These are phyloP conservation scores for Spea bombifrons DNA, from an alignment of 2,113 vertebrate species.

Conservation along the genomic window DNA sequence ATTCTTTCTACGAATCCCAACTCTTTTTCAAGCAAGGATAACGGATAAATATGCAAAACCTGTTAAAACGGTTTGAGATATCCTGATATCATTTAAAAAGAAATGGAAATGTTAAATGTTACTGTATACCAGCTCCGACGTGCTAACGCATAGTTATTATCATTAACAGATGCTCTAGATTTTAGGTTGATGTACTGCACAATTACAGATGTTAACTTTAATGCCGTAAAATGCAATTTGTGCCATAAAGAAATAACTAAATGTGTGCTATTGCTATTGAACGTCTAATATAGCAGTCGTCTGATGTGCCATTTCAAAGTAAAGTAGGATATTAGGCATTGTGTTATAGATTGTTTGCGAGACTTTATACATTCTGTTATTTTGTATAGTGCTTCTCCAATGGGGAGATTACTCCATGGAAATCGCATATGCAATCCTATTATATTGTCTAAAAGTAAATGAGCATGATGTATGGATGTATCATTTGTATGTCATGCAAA, in stretches of 20 bases:
- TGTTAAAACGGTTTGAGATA: no score
- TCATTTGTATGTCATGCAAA: not conserved
- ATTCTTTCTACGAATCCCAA: no score
- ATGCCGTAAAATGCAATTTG: not conserved
- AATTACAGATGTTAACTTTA: not conserved
- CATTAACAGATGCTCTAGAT: not conserved
- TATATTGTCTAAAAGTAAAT: not conserved
- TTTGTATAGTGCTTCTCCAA: not conserved
- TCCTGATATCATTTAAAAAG: no score
- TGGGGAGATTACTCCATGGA: slow-evolving; percentile 1
- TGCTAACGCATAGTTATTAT: no score
- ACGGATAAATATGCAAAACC: no score
- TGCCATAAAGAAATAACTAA: slow-evolving; percentile 5
- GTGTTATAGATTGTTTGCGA: not conserved
- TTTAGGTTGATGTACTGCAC: not conserved
- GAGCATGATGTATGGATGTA: not conserved
- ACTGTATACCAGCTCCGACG: no score
- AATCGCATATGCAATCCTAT: no score
- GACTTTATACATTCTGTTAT: slow-evolving; percentile 1
- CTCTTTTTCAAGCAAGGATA: no score
- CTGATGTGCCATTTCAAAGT: not conserved
- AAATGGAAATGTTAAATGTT: no score
- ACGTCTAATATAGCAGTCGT: not conserved
- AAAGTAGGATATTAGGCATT: not conserved
- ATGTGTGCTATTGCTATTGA: not conserved